Evolutionary conservation across 2,888 invertebrate species (phyloP).

Genomic region (Torymus tubicola): DNA sequence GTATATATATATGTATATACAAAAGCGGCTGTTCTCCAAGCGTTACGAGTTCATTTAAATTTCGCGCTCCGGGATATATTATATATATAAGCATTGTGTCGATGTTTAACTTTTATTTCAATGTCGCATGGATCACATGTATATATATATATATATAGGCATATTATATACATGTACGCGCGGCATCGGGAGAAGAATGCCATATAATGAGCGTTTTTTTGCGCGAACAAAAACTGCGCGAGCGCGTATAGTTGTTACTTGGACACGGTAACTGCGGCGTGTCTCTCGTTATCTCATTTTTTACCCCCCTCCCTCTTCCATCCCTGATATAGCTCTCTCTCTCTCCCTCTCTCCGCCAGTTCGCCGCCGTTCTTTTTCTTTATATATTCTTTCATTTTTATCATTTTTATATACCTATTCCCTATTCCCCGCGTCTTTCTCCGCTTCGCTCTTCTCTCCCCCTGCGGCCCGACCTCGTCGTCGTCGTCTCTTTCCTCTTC

Average conservation of each 20-base stretch:
- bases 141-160: not conserved
- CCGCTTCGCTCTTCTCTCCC: not conserved
- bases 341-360: not conserved
- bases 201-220: slow-evolving; percentile 44
- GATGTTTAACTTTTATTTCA: slow-evolving; percentile 23
- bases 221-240: slow-evolving; percentile 30
- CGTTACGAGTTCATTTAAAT: not conserved
- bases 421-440: slow-evolving; percentile 4
- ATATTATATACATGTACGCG: no score
- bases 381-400: slow-evolving; percentile 4
- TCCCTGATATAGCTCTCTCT: no score
- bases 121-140: not conserved
- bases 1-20: no score
- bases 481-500: slow-evolving; percentile 10
- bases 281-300: slow-evolving; percentile 46
- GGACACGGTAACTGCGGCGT: slow-evolving; percentile 18
- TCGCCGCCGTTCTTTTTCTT: not conserved
- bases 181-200: slow-evolving; percentile 7
- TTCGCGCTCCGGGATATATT: not conserved
- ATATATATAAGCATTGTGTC: not conserved
- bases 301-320: not conserved
- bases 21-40: no score
- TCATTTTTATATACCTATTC: slow-evolving; percentile 38
- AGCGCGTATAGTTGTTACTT: slow-evolving; percentile 15
- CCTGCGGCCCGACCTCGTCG: not conserved